Conservation (phyloP, 2,113 vertebrate species). For the Sinocyclocheilus grahami region DNA sequence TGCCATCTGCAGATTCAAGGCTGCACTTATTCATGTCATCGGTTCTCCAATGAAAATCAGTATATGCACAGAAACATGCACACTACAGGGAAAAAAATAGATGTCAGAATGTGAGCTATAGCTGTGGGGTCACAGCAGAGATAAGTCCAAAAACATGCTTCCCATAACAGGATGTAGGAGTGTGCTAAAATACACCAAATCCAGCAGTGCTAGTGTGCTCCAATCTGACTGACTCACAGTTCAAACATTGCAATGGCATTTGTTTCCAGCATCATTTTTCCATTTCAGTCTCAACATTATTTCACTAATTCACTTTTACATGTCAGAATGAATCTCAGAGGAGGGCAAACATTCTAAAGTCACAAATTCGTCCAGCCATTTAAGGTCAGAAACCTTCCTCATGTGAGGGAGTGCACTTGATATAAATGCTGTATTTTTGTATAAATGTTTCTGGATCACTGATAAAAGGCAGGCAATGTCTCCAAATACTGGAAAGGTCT, state of each 20-base stretch:
- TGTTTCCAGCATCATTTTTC: constrained; percentile 28
- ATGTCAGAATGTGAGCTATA: neutral
- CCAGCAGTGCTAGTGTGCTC: neutral
- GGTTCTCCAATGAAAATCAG: neutral
- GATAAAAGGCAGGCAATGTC: neutral
- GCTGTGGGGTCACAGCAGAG: neutral
- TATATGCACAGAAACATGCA: neutral
- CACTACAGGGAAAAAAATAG: constrained; percentile 2
- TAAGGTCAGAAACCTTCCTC: neutral
- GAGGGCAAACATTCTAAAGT: neutral
- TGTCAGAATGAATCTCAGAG: neutral
- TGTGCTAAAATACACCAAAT: neutral
- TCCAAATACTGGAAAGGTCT: neutral
- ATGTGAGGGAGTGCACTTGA: neutral
- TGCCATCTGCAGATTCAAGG: constrained; percentile 48
- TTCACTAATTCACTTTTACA: neutral
- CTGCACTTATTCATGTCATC: neutral
- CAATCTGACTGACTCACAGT: constrained; percentile 42
- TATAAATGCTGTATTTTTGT: too few relatives aligned
- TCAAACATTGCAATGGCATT: constrained; percentile 25
- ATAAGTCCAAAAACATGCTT: constrained; percentile 6
- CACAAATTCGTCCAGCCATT: neutral
- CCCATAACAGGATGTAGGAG: constrained; percentile 24
- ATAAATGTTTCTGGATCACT: too few relatives aligned
- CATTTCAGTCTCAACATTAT: neutral